Base-by-base conservation (phyloP, 2,888 invertebrate genomes). In the Ectemnius continuus region DNA sequence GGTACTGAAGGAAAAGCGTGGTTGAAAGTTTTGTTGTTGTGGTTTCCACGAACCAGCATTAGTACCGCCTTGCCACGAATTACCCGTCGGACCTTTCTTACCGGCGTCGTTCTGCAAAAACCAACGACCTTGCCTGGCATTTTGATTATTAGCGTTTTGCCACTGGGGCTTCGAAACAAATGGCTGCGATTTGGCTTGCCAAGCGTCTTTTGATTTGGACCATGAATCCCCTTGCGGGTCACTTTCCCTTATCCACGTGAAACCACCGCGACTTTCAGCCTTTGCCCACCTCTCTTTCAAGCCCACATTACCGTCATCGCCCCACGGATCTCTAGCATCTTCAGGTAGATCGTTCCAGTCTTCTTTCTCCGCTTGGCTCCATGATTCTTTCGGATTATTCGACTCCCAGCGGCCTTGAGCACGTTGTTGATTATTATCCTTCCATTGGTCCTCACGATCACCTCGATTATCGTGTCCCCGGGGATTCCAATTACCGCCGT, bases 271-370 rank as follows among this genome's bases (percentile, higher is more conserved):
- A 46, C 26, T 68, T 26, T 83, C 84, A 16, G 56, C 56, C 20
- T 82, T 84, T 6, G 8, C 20, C 78, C 80, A 80, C 13, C 85
- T 74, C 16, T 85, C 84, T 36, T 85, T 82, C 13, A 80, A 28
- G 4, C 66, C 78, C 13, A 73, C n/a, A 64, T 70, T 73, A 16
- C 73, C 63, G 60, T 90, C 90, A 28, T 91, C 91, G 3, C 86
- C 89, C 91, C 91, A 91, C 13, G 91, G 91, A 83, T 91, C 91
- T 66, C 85, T 84, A 2, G 91, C 90, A 66, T 91, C 90, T 67
- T 91, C 90, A 0, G 91, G 90, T 23, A 91, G 78, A 76, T 90
- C 90, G 52, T 84, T 83, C 84, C 86, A 87, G 56, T 91, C 89
- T 0, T 89, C 89, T 67, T 88, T 89, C 2, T 89, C 88, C 1